These are phyloP conservation scores for Anorthoa munda DNA, from an alignment of 2,888 invertebrate species.

Conservation along the genomic window DNA sequence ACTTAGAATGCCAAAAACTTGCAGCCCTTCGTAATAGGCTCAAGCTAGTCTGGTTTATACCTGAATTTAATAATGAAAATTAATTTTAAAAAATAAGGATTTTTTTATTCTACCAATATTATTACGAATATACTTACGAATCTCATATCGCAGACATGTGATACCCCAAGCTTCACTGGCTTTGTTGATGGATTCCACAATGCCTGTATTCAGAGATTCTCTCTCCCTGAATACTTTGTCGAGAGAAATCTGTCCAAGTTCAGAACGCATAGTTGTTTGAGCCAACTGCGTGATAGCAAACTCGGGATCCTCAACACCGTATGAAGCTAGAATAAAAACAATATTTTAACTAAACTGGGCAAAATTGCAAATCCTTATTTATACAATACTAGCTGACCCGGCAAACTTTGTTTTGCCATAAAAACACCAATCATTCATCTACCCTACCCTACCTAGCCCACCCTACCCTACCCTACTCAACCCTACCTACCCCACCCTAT, in stretches of 20 bases:
- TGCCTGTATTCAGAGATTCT: constrained; percentile 98
- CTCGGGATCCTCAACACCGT: constrained; percentile 99
- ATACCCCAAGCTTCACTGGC: constrained; percentile 99
- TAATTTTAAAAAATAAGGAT: too few species aligned
- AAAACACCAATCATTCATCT: too few species aligned
- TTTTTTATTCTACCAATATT: neutral
- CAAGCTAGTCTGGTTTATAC: too few species aligned
- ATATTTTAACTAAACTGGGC: neutral
- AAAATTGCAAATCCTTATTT: neutral
- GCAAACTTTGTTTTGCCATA: too few species aligned
- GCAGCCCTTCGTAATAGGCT: too few species aligned
- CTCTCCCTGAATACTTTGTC: constrained; percentile 99
- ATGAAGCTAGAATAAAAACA: constrained; percentile 92
- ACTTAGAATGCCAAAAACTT: too few species aligned
- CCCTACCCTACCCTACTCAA: too few species aligned
- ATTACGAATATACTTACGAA: constrained; percentile 79
- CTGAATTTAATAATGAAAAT: too few species aligned
- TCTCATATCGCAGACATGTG: constrained; percentile 95
- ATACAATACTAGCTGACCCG: too few species aligned
- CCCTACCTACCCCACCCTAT: too few species aligned
- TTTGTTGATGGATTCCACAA: constrained; percentile 99
- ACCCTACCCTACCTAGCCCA: too few species aligned
- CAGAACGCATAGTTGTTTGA: constrained; percentile 99
- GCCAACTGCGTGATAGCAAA: constrained; percentile 99
- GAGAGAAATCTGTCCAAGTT: constrained; percentile 98